Percentiles rank a stretch among this genome's conserved stretches.
Conservation (phyloP, 1,140 invertebrate species). For the Spodoptera litura region DNA sequence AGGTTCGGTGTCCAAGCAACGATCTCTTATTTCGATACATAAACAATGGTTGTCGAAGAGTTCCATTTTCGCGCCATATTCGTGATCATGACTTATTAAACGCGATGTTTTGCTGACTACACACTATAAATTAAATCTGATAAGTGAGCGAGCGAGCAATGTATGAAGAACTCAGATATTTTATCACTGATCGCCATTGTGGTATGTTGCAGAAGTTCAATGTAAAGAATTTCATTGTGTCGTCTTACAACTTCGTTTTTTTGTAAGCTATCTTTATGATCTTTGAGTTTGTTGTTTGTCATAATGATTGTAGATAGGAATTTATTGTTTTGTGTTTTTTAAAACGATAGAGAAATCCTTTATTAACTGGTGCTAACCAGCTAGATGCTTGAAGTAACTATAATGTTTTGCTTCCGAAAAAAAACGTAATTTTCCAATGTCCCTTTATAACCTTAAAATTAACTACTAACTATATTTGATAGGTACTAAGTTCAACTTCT, state of each 20-base stretch:
- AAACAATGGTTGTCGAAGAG: slow-evolving; percentile 16
- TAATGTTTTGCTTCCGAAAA: too few species aligned
- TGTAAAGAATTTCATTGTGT: neutral
- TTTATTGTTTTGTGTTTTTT: too few species aligned
- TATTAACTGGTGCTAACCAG: too few species aligned
- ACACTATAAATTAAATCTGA: slow-evolving; percentile 36
- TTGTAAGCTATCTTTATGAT: too few species aligned
- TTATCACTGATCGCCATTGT: neutral
- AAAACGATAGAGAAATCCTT: too few species aligned
- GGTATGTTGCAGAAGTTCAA: neutral
- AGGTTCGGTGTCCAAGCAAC: neutral
- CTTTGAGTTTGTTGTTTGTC: too few species aligned
- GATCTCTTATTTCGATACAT: slow-evolving; percentile 14
- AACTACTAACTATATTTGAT: too few species aligned
- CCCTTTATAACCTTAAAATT: too few species aligned
- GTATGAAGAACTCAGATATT: slow-evolving; percentile 27
- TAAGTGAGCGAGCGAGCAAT: slow-evolving; percentile 27
- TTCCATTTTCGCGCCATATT: slow-evolving; percentile 11
- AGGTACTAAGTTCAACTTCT: neutral
- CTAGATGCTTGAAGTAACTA: too few species aligned
- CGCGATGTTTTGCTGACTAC: slow-evolving; percentile 34
- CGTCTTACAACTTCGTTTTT: too few species aligned
- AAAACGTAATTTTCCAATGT: too few species aligned
- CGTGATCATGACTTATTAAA: slow-evolving; percentile 37
- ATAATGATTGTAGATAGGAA: too few species aligned